Evolutionary conservation across 2,888 invertebrate genomes (phyloP), one percentile per base, ranked within the genome.

Genomic region (Abscondita cerata): DNA sequence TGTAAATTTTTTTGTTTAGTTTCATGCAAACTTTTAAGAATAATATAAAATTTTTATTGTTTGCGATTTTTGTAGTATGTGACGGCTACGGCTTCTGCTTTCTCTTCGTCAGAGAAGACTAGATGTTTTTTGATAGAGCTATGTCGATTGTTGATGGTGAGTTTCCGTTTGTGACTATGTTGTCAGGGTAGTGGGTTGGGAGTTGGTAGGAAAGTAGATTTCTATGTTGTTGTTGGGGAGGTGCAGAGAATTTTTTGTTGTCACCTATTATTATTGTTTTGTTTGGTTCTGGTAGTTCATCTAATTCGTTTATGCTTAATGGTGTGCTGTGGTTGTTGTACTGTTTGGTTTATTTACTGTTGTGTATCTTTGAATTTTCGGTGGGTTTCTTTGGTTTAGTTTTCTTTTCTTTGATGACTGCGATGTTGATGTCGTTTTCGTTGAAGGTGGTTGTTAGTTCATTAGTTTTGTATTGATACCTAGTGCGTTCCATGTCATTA

Each of bases 171-270:
- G n/a, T n/a, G n/a, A n/a, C n/a, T n/a, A n/a, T n/a, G n/a, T 64
- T 67, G 8, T 31, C 34, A 0, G 64, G 64, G 25, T 47, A 58
- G 3, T 60, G 55, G 1, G 67, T 65, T n/a, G 48, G 46, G 6
- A 33, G 18, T 48, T 15, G 0, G 25, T 25, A 6, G 63, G 56
- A 13, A 38, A 18, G 33, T 44, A 3, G 0, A 66, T 9, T 19
- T 25, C 12, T 1, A 33, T 48, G 2, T 15, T 50, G 19, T 44
- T 47, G 44, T 61, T 61, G 20, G 59, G 15, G 50, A 59, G 54
- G 15, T 25, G 34, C 62, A 57, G 41, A 59, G 38, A 8, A 62
- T 59, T 40, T 60, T 62, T 55, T 55, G 1, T 47, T n/a, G 19
- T 55, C 47, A 0, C 46, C 55, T 33, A 47, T 36, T 33, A 55